Evolutionary conservation across 2,797 vertebrate species (phyloP), one percentile per base, ranked within the genome.

Genomic region (Sebastes steindachneri): DNA sequence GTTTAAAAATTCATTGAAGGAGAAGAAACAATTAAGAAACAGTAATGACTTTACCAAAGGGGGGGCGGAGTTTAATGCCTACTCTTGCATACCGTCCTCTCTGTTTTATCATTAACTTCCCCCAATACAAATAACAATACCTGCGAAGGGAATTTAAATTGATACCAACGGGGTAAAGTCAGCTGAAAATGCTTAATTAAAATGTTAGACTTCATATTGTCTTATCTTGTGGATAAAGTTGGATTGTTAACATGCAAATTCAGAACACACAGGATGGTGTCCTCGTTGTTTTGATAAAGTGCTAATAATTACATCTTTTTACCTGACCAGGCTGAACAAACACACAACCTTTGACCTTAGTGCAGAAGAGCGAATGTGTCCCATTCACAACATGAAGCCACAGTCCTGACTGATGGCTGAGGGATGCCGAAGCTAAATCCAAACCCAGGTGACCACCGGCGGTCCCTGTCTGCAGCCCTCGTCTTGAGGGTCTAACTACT

Each of bases 401-500:
- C 73, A 85, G 35, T 79, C 19, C 75, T 85, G 82, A 82, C 69
- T 68, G 81, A 89, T 73, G 86, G 73, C 53, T 86, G 69, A 79
- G 33, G 75, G 88, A 89, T 86, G 76, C 73, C 83, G 60, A 80
- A 81, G 63, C 82, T 87, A 84, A 91, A 88, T 73, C 82, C 81
- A 64, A 84, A 73, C 71, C 91, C 90, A 94, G 94, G 93, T 96
- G 93, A 96, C 95, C 93, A 94, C 92, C 89, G 69, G 91, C 73
- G 60, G 81, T 94, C 91, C 86, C 86, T 90, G 92, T 92, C 91
- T 92, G 79, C 78, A 73, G 82, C 85, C 90, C 90, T 88, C 58
- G 81, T 94, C 91, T 92, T 93, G 90, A 94, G 91, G 91, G 88
- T 93, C 93, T 96, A 96, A 97, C 95, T 95, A 96, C 95, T 96